Evolutionary conservation across 2,113 vertebrate species (phyloP), one percentile per base, ranked within the genome.

Genomic region (Jacana jacana): DNA sequence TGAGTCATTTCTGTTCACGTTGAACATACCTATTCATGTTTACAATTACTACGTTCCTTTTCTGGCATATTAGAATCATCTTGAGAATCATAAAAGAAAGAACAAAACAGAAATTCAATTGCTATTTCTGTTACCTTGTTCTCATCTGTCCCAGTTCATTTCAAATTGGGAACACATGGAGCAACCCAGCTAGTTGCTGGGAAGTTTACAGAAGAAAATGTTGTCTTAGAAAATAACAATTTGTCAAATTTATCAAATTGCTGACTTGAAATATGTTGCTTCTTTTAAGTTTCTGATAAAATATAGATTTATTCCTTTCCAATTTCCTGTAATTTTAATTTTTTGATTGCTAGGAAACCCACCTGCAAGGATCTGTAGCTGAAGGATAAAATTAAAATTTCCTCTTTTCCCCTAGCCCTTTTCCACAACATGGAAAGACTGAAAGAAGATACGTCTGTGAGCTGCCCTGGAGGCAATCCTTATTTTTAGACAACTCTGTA

Each of bases 301-400:
- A 61, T 46, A 66, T 17, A 48, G 23, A 35, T 90, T 82, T 46
- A 15, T 84, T 93, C 60, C 35, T 60, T 22, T 66, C 30, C 68
- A 51, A 1, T 86, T 91, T 77, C 57, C 54, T 51, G 39, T 63
- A 30, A 68, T 70, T 77, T 92, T 78, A 81, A 46, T 63, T 78
- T 82, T 75, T 71, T 69, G 13, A 61, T 95, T 95, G 73, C 91
- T 92, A 92, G 66, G 93, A 92, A 92, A 85, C 93, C 44, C 61
- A 85, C 73, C 70, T 89, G 77, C 73, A 35, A 76, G 69, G 33
- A 84, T 92, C 30, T 95, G 14, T 81, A 70, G 18, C 73, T 79
- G 72, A 86, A 81, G 60, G 73, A 71, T 39, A 68, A 57, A 51
- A 73, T 77, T 39, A 68, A 57, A 51, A 73, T 77, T 94, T 88